Conservation (phyloP, 2,797 vertebrate genomes). For the Steatocranus sp. region DNA sequence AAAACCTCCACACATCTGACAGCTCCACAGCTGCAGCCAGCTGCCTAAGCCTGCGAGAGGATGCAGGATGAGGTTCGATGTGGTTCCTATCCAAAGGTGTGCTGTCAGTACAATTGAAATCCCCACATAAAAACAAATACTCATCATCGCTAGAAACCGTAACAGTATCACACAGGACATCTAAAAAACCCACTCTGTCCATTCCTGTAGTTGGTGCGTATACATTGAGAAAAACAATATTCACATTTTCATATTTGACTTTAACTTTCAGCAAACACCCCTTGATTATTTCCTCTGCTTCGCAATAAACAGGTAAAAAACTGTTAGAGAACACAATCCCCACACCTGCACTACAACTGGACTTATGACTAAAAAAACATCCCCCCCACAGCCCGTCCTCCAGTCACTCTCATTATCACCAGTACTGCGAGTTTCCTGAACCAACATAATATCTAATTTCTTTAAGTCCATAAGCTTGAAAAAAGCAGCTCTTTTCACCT, state of each 20-base stretch:
- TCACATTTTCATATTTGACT: neutral
- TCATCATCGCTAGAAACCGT: rapidly evolving
- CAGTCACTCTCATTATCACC: neutral
- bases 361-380: neutral
- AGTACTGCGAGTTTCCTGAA: neutral
- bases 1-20: neutral
- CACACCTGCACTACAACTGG: rapidly evolving
- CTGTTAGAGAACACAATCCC: neutral
- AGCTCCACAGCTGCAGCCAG: neutral
- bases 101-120: rapidly evolving
- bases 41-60: neutral
- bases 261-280: rapidly evolving
- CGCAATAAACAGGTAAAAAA: neutral
- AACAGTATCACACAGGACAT: neutral
- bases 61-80: neutral
- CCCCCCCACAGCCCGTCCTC: neutral
- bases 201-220: neutral
- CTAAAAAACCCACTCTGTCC: neutral
- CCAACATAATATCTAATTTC: rapidly evolving
- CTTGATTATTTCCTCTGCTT: neutral
- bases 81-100: rapidly evolving
- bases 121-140: no score
- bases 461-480: neutral
- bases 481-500: neutral
- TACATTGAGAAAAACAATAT: neutral